phyloP scores from a whole-genome alignment of 2,113 vertebrate genomes.

The Phoenicopterus ruber region DNA sequence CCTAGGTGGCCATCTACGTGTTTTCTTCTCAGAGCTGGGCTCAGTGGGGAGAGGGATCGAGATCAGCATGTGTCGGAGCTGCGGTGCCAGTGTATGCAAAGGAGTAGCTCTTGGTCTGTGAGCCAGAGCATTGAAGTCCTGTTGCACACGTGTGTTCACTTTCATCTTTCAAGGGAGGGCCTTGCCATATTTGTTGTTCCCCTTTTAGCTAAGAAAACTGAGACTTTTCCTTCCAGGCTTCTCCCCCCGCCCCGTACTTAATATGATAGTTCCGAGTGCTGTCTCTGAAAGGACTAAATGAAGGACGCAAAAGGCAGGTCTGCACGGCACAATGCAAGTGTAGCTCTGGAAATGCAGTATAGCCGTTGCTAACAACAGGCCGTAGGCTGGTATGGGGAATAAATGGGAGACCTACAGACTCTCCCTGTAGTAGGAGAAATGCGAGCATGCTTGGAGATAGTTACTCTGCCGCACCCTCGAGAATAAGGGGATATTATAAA shows the following conservation, averaged over 20 bases:
- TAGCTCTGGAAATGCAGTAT: neutral
- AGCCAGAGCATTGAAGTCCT: neutral
- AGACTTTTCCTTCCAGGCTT: neutral
- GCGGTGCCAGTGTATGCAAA: neutral
- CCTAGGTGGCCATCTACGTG: neutral
- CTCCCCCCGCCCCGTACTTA: neutral
- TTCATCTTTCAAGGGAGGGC: neutral
- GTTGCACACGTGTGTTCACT: neutral
- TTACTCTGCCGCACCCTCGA: neutral
- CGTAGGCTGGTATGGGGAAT: neutral
- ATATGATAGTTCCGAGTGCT: neutral
- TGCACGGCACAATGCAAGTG: neutral
- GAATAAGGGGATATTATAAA: neutral
- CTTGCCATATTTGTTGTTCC: neutral
- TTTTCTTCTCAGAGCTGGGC: neutral
- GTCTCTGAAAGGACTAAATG: neutral
- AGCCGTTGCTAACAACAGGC: neutral
- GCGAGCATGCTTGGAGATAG: neutral
- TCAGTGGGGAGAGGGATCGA: neutral
- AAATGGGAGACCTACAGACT: neutral
- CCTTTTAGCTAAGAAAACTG: neutral
- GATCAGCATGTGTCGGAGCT: fast-evolving
- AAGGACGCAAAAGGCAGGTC: neutral
- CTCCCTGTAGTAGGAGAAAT: neutral
- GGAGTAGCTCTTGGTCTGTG: neutral